Base-by-base conservation (phyloP, 1,140 invertebrate genomes). In the Drosophila rufa region DNA sequence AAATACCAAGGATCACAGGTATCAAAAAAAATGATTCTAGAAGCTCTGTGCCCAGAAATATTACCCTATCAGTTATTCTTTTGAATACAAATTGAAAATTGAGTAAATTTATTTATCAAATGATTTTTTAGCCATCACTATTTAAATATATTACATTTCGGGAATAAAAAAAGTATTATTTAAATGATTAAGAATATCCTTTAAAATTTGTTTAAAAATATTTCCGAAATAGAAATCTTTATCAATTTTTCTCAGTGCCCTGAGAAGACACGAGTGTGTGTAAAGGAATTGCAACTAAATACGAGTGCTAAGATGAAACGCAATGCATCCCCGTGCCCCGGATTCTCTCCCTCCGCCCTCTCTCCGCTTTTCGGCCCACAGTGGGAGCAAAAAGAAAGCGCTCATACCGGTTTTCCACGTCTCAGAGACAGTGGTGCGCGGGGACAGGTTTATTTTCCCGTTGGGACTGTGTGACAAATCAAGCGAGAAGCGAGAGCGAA, bases 391-490 rank as follows among this genome's bases (percentile, higher is more conserved):
- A 90, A 90, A 89, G 86, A 89, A 89, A 89, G 85, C 85, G 75
- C 66, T 73, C 78, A 79, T 89, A 90, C 85, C 85, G 85, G 85
- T 89, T 89, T 79, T 75, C 73, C 75, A 76, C 71, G 71, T 74
- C 67, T 73, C 71, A 83, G 57, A 80, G 76, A 71, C 66, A 76
- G 55, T 43, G 46, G 61, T 65, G 59, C 67, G 38, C 67, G 60
- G 76, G 70, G 83, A 79, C 82, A 80, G 85, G 84, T 85, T 90
- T 89, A 90, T 83, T 89, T 89, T 90, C 82, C 81, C 81, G 81
- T 84, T 84, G 81, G 81, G 81, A 84, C 73, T 83, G 77, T 82
- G 85, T 85, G 85, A 90, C 85, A 90, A 90, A 90, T 90, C 85
- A 91, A 90, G 86, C 85, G 86, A 85, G 67, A 83, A 78, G 67